phyloP scores from a whole-genome alignment of 2,113 vertebrate genomes.

The Silurus asotus region DNA sequence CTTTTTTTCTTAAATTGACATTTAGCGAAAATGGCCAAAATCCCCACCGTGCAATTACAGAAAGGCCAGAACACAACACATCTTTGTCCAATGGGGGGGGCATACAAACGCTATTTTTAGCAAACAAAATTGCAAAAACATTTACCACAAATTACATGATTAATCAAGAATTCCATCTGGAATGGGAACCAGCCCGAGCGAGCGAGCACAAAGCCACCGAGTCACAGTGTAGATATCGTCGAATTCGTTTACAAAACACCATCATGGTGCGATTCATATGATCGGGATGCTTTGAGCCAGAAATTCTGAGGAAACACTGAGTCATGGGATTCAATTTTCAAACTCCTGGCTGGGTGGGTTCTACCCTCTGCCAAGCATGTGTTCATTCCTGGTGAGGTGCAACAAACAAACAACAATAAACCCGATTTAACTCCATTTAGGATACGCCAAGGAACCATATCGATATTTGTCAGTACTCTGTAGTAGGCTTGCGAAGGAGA shows the following conservation, averaged over 20 bases:
- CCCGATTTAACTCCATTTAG: not conserved
- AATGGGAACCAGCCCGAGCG: not conserved
- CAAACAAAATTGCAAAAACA: not conserved
- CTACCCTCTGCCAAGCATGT: conserved; percentile 22
- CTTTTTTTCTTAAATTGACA: not conserved
- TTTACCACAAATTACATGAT: not conserved
- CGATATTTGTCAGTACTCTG: not conserved
- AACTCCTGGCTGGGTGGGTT: conserved; percentile 12
- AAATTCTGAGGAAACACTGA: conserved; percentile 25
- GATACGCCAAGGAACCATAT: no score
- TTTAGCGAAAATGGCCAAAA: not conserved
- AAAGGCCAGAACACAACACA: not conserved
- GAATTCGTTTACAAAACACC: not conserved
- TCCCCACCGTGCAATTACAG: no score
- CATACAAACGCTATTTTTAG: not conserved
- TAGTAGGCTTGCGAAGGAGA: no score
- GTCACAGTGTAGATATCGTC: not conserved
- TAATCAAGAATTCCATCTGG: not conserved
- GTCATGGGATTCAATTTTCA: conserved; percentile 1
- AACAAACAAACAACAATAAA: conserved; percentile 36
- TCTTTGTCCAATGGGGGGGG: not conserved
- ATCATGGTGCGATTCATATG: not conserved
- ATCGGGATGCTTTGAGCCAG: not conserved
- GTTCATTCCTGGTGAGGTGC: conserved; percentile 18
- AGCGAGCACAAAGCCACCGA: not conserved